Evolutionary conservation across 2,888 invertebrate species (phyloP).

Genomic region (Ceramica pisi): DNA sequence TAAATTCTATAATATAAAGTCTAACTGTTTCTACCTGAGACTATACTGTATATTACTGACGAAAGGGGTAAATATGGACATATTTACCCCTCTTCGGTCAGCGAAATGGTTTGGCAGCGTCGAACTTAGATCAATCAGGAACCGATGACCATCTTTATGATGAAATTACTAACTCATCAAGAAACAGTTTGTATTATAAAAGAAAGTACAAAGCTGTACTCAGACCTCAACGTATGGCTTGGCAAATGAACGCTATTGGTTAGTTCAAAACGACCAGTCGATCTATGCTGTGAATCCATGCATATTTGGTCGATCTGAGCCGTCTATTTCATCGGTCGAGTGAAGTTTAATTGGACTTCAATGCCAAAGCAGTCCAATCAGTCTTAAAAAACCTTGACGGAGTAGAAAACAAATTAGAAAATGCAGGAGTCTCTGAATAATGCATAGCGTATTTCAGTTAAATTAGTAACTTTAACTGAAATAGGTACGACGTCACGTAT

Average conservation of each 20-base stretch:
- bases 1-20: background rate
- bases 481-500: background rate
- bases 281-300: background rate
- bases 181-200: background rate
- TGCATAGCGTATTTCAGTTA: background rate
- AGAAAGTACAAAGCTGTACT: background rate
- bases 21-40: background rate
- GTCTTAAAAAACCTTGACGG: background rate
- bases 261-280: background rate
- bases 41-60: too few species aligned
- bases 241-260: background rate
- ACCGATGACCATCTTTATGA: background rate
- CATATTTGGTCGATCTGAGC: background rate
- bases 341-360: background rate
- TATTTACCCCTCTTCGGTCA: too few species aligned
- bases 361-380: background rate
- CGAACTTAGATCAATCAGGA: background rate
- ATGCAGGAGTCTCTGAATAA: background rate
- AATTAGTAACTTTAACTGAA: slow-evolving; percentile 5
- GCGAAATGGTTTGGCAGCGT: background rate
- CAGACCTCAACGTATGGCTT: background rate
- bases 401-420: slow-evolving; percentile 1
- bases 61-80: too few species aligned
- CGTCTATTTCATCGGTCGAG: background rate
- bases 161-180: background rate